Conservation (phyloP, 2,113 vertebrate species). For the Megaceryle torquata region DNA sequence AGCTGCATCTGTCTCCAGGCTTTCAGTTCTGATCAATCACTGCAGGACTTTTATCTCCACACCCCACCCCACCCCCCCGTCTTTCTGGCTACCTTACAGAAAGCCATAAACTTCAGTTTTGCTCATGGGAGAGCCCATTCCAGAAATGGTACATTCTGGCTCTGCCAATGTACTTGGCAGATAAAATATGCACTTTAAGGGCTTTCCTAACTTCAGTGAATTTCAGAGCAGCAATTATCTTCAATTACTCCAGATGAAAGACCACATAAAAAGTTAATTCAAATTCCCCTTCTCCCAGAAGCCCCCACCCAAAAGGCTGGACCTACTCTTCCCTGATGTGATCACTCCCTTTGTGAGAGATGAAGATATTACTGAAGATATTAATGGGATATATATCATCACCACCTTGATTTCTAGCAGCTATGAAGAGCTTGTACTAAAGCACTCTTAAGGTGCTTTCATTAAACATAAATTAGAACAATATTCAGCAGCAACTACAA, state of each 20-base stretch:
- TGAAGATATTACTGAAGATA: background rate
- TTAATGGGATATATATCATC: background rate
- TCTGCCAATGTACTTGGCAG: background rate
- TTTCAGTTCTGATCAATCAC: background rate
- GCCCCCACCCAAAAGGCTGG: background rate
- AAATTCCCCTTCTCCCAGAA: background rate
- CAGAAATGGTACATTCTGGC: background rate
- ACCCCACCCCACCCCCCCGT: too few relatives aligned
- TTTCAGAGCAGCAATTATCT: slow-evolving; percentile 22
- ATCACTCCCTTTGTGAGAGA: fast-evolving
- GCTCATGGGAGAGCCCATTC: background rate
- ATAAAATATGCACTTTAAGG: background rate
- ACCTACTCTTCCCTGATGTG: background rate
- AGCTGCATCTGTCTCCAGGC: background rate
- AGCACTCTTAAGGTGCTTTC: background rate
- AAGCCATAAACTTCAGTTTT: background rate
- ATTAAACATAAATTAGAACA: background rate
- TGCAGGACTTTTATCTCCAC: background rate
- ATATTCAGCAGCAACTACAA: background rate
- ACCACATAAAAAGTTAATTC: background rate
- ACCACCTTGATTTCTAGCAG: background rate
- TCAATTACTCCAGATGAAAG: slow-evolving; percentile 33
- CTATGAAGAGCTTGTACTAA: background rate
- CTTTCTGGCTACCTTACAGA: background rate
- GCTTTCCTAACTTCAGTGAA: background rate